A percentile compares a stretch with the other conserved stretches of the same genome.
These are phyloP conservation scores for Calyptomena viridis DNA, from an alignment of 2,113 vertebrate species.

Conservation along the genomic window DNA sequence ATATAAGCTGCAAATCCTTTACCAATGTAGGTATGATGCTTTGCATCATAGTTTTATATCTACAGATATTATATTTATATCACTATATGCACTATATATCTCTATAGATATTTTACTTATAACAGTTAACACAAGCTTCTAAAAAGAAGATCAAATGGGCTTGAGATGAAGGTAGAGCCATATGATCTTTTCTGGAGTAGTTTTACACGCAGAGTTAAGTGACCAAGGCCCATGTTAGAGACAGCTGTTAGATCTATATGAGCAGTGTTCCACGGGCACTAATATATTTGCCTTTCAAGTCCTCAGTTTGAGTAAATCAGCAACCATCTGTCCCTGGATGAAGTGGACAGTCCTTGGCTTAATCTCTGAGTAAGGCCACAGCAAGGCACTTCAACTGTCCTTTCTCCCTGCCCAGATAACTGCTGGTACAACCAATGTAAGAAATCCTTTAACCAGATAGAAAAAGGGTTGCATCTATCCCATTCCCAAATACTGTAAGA, in stretches of 20 bases:
- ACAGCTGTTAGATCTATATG: background rate
- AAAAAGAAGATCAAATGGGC: background rate
- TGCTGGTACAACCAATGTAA: background rate
- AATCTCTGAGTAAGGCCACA: background rate
- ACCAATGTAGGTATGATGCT: background rate
- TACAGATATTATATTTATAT: too few species aligned
- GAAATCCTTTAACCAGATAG: background rate
- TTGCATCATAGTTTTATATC: background rate
- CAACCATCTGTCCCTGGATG: background rate
- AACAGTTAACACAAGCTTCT: background rate
- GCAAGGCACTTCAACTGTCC: too few species aligned
- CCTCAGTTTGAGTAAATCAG: background rate
- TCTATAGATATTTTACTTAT: too few species aligned
- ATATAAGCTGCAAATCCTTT: background rate
- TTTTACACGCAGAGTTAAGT: background rate
- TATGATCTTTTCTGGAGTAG: background rate
- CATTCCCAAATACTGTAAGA: background rate
- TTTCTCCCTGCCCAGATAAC: background rate
- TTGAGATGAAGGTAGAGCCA: background rate
- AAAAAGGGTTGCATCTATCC: background rate
- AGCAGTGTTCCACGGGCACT: background rate
- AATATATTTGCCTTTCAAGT: background rate
- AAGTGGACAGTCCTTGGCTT: background rate
- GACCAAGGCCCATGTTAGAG: too few species aligned
- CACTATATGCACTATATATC: too few species aligned